phyloP scores from a whole-genome alignment of 2,888 invertebrate genomes.

The Andrena hattorfiana region DNA sequence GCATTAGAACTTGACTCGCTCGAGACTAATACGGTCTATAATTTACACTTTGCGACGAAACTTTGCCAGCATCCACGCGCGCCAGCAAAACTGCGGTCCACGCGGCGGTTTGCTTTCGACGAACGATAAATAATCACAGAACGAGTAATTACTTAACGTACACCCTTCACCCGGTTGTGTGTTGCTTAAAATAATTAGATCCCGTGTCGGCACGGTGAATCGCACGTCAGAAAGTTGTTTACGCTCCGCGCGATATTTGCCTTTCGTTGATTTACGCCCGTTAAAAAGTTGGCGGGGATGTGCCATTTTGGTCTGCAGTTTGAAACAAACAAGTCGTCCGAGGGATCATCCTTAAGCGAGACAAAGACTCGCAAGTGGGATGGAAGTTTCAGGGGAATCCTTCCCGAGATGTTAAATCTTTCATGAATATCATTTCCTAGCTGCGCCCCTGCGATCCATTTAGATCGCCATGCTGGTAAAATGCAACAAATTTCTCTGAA shows the following conservation, averaged over 20 bases:
- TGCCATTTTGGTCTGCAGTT: constrained; percentile 21
- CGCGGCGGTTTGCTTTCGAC: constrained; percentile 10
- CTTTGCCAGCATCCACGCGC: constrained; percentile 20
- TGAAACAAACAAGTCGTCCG: constrained; percentile 25
- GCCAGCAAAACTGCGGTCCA: constrained; percentile 27
- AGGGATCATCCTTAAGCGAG: background rate
- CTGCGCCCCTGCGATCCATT: background rate
- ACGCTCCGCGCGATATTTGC: constrained; percentile 40
- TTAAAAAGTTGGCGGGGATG: constrained; percentile 23
- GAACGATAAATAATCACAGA: constrained; percentile 42
- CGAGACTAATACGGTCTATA: constrained; percentile 53
- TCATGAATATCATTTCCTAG: background rate
- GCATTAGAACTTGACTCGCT: constrained; percentile 71
- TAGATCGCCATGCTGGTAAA: background rate
- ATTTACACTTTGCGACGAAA: constrained; percentile 41
- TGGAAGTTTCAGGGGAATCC: background rate
- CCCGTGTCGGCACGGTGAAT: background rate
- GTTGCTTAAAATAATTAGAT: background rate
- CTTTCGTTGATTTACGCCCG: constrained; percentile 42
- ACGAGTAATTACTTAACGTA: constrained; percentile 21
- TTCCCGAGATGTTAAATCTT: background rate
- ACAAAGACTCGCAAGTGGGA: background rate
- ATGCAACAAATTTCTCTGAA: background rate
- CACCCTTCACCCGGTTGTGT: background rate
- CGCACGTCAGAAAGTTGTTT: constrained; percentile 34